Base-by-base conservation (phyloP, 2,797 vertebrate genomes). In the Crenuchus spilurus region DNA sequence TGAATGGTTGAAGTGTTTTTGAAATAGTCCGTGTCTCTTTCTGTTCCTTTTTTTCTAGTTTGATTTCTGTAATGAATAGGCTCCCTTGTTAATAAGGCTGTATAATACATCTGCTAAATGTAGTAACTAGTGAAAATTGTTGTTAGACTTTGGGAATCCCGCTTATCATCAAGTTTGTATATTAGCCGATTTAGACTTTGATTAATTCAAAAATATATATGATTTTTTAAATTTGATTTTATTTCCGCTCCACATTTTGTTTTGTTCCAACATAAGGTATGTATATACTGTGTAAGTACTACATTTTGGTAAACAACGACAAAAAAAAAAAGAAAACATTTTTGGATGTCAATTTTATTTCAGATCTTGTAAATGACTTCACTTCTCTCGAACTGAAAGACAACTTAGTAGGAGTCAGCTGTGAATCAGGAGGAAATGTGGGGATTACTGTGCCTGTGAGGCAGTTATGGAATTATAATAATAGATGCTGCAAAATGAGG, bases 51-150 rank as follows among this genome's bases (percentile, higher is more conserved):
- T 62, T 83, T 62, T 63, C 86, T 48, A 76, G 80, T 65, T 82
- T 35, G 79, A 85, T 83, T 75, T 73, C 58, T 75, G 76, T 58
- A 76, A 84, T 85, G 82, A 84, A 82, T 84, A 84, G 84, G 80
- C 83, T 89, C 88, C 90, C 79, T 78, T 85, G 82, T 85, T 81
- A 81, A 88, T 79, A 83, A 86, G 86, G 90, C 90, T 92, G 90
- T 93, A 91, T 92, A 92, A 89, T 89, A 90, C 91, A 88, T 92
- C 91, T 92, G 90, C 91, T 91, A 88, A 92, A 92, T 91, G 92
- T 93, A 89, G 86, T 92, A 90, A 86, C 84, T 90, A 91, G 92
- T 93, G 89, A 91, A 91, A 91, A 89, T 88, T 89, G 90, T 89
- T 91, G 90, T 92, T 92, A 88, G 87, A 92, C 88, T 90, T 89